Base-by-base conservation (phyloP, 2,797 vertebrate species). In the Remorina albescens region DNA sequence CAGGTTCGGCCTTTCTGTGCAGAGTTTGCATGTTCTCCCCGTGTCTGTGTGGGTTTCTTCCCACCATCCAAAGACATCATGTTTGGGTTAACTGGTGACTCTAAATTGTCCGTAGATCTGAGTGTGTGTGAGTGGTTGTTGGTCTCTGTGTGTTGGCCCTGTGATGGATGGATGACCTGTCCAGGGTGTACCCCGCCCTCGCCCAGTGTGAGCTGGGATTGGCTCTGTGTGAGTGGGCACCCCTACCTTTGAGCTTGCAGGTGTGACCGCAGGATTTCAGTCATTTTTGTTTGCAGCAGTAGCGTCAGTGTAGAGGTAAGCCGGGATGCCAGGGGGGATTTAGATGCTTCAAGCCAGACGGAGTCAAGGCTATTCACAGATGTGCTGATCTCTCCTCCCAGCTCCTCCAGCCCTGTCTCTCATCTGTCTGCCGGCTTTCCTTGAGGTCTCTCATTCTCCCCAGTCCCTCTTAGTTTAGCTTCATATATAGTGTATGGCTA, bases 401-500 rank as follows among this genome's bases (percentile, higher is more conserved):
- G 59, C 69, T 59, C 63, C 56, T 67, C 63, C 36, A 60, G 61
- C 26, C 54, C 54, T 49, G 46, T 74, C 67, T 77, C 71, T 88
- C 81, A 87, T 88, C 81, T 57, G 64, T 90, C 85, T 88, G 67
- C 67, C 59, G 57, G 58, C 67, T 90, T 87, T 87, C 85, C 74
- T 83, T 82, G 68, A 81, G 72, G 80, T 84, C 71, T 83, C 73
- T 60, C 50, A 60, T 63, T 54, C 66, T 78, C 62, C 63, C 69
- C 26, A 11, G 86, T 91, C 82, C 82, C 71, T 89, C 88, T 87
- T 81, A 81, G 74, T 91, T 90, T 88, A 84, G 71, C 67, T 81
- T 89, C 85, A 88, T 86, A 85, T 91, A 86, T 81, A 83, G 78
- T 89, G 81, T 89, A 88, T 85, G 82, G 85, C 80, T 78, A 80